Evolutionary conservation across 2,797 vertebrate genomes (phyloP).

Genomic region (Periophthalmus magnuspinnatus): DNA sequence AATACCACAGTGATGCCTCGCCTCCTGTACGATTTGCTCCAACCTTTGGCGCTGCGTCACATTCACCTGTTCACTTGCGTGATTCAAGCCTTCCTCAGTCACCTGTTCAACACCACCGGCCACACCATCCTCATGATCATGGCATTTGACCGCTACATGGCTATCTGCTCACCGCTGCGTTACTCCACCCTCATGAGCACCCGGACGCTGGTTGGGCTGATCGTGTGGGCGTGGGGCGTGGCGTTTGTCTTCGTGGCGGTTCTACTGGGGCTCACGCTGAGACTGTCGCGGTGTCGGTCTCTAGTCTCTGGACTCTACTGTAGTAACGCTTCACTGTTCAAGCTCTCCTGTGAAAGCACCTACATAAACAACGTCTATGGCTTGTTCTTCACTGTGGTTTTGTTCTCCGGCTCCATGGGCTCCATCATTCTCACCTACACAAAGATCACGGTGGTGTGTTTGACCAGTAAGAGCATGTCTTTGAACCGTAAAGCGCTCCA

Average conservation of each 20-base stretch:
- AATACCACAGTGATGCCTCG: constrained; percentile 64
- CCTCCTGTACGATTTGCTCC: constrained; percentile 71
- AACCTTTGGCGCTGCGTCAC: constrained; percentile 62
- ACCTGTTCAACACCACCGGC: constrained; percentile 70
- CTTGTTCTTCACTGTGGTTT: constrained; percentile 57
- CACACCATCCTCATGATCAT: constrained; percentile 81
- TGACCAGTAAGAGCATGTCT: constrained; percentile 26
- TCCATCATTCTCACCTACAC: constrained; percentile 56
- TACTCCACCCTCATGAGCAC: constrained; percentile 72
- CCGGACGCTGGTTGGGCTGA: constrained; percentile 63
- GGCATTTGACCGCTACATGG: constrained; percentile 49
- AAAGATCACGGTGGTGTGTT: constrained; percentile 60
- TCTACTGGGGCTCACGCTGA: constrained; percentile 40
- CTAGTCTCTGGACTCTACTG: constrained; percentile 76
- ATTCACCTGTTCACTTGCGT: constrained; percentile 78
- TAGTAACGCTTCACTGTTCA: constrained; percentile 75
- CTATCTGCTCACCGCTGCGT: constrained; percentile 51
- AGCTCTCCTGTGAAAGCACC: constrained; percentile 74
- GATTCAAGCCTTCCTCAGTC: constrained; percentile 78
- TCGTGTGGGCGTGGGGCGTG: constrained; percentile 44
- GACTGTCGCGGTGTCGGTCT: constrained; percentile 55
- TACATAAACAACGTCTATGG: constrained; percentile 74
- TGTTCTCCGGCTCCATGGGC: constrained; percentile 44
- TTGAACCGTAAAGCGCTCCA: constrained; percentile 4
- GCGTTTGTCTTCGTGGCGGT: constrained; percentile 41